phyloP scores from a whole-genome alignment of 2,113 vertebrate genomes.

The Tragelaphus imberbis region DNA sequence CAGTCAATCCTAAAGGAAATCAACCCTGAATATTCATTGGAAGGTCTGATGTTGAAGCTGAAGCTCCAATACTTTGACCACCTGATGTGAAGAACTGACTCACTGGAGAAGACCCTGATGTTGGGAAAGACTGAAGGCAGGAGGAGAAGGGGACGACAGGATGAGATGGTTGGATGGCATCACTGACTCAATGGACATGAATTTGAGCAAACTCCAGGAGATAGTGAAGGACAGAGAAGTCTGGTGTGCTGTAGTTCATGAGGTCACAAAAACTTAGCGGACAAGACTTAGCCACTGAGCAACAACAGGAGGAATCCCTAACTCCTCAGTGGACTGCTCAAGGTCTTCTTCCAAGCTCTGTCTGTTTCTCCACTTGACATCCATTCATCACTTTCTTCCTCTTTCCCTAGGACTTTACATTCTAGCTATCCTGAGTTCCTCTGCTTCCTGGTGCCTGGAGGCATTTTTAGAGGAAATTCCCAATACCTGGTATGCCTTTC shows the following conservation, averaged over 20 bases:
- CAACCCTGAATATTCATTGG: neutral
- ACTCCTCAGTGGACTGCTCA: neutral
- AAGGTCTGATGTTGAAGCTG: neutral
- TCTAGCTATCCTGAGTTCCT: neutral
- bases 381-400: neutral
- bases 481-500: neutral
- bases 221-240: neutral
- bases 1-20: neutral
- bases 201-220: neutral
- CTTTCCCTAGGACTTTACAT: neutral
- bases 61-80: neutral
- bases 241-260: neutral
- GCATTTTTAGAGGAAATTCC: neutral
- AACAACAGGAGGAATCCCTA: neutral
- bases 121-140: neutral
- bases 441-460: neutral
- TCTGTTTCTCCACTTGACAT: neutral
- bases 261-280: neutral
- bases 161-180: neutral
- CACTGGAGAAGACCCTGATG: neutral
- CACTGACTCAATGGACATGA: neutral
- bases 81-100: neutral
- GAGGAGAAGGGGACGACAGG: neutral
- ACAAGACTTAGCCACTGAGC: neutral
- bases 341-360: neutral